phyloP scores from a whole-genome alignment of 2,113 vertebrate species.

The Eurystomus gularis region DNA sequence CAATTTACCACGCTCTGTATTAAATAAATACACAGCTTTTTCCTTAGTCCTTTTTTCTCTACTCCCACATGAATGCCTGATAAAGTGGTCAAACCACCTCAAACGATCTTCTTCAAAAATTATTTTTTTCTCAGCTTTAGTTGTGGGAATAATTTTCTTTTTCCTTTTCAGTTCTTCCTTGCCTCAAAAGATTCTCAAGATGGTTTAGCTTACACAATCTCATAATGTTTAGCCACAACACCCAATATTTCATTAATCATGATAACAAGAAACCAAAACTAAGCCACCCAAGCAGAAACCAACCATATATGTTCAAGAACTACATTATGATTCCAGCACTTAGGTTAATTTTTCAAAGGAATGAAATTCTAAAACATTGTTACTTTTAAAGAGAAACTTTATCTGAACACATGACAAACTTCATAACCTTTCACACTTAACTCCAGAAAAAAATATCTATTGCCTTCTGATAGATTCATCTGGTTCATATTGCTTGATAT shows the following conservation, averaged over 20 bases:
- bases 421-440: not conserved
- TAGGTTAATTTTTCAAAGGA: not conserved
- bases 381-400: not conserved
- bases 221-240: not conserved
- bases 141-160: not conserved
- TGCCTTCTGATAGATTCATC: not conserved
- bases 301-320: not conserved
- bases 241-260: not conserved
- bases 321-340: not conserved
- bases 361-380: not conserved
- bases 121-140: not conserved
- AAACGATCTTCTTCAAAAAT: not conserved
- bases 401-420: not conserved
- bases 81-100: conserved; percentile 38
- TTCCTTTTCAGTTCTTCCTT: not conserved
- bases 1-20: conserved; percentile 10
- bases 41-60: not conserved
- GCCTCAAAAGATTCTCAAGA: not conserved
- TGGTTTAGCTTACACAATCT: not conserved
- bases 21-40: not conserved
- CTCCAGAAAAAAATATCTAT: not conserved
- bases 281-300: not conserved
- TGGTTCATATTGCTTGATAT: conserved; percentile 41
- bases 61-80: not conserved
- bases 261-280: conserved; percentile 5